These are phyloP conservation scores for Caradrina kadenii DNA, from an alignment of 2,888 invertebrate genomes.

Conservation along the genomic window DNA sequence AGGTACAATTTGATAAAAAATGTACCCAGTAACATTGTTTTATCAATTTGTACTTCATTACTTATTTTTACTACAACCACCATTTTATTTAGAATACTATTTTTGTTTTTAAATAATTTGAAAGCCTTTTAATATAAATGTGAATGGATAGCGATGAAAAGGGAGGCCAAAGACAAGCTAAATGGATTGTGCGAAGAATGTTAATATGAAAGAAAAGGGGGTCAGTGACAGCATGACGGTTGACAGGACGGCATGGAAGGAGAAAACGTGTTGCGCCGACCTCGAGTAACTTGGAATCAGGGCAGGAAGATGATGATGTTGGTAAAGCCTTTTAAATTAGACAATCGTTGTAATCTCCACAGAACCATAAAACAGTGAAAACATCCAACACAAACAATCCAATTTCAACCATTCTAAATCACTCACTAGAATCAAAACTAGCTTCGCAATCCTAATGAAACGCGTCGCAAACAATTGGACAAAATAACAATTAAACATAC, in stretches of 20 bases:
- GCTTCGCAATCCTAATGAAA: constrained; percentile 52
- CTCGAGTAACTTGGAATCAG: no score
- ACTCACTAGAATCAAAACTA: constrained; percentile 55
- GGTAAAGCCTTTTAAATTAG: background rate
- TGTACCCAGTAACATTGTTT: no score
- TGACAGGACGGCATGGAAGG: no score
- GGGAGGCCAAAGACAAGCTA: no score
- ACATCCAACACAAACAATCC: constrained; percentile 20
- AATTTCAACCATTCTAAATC: constrained; percentile 41
- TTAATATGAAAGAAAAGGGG: no score
- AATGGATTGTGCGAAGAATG: no score
- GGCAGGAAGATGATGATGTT: no score
- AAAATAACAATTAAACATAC: constrained; percentile 71
- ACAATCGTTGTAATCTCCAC: background rate
- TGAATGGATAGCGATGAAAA: no score
- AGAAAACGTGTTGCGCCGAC: no score
- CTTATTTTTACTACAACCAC: background rate
- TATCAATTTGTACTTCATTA: no score
- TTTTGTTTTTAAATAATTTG: background rate
- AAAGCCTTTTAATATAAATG: background rate
- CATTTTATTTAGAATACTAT: background rate
- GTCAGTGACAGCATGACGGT: no score
- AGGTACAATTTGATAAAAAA: background rate
- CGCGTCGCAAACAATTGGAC: constrained; percentile 64
- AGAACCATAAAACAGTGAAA: background rate